Conservation (phyloP, 2,888 invertebrate species). For the Synergus japonicus region DNA sequence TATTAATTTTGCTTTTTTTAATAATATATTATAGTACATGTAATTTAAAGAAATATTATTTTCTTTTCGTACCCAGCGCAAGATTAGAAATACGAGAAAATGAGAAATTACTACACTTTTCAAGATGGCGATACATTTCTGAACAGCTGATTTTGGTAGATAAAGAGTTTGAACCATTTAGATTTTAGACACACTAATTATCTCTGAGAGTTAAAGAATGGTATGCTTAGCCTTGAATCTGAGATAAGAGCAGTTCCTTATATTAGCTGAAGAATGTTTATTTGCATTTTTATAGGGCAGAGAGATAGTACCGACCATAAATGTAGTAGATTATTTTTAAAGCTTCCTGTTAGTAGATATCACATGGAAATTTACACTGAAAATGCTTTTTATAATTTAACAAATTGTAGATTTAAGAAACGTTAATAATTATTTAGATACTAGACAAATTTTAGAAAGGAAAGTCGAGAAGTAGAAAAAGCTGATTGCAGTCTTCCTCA, state of each 20-base stretch:
- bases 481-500: too few relatives aligned
- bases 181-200: neutral
- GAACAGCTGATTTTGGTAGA: neutral
- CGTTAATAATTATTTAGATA: too few relatives aligned
- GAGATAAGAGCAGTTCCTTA: neutral
- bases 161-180: neutral
- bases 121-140: neutral
- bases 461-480: too few relatives aligned
- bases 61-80: neutral
- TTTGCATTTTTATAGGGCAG: neutral
- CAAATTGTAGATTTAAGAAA: too few relatives aligned
- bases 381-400: too few relatives aligned
- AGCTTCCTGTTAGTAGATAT: neutral
- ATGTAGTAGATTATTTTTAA: neutral
- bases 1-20: neutral
- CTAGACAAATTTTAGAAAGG: too few relatives aligned
- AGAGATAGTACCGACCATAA: neutral
- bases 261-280: neutral
- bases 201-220: neutral
- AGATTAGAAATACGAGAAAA: neutral
- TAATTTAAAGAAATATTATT: too few relatives aligned
- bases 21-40: neutral
- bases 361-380: neutral
- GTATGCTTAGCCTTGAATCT: neutral
- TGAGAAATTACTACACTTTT: neutral